Evolutionary conservation across 1,140 invertebrate species (phyloP), one percentile per base, ranked within the genome.

Genomic region (Magallana ariakensis): DNA sequence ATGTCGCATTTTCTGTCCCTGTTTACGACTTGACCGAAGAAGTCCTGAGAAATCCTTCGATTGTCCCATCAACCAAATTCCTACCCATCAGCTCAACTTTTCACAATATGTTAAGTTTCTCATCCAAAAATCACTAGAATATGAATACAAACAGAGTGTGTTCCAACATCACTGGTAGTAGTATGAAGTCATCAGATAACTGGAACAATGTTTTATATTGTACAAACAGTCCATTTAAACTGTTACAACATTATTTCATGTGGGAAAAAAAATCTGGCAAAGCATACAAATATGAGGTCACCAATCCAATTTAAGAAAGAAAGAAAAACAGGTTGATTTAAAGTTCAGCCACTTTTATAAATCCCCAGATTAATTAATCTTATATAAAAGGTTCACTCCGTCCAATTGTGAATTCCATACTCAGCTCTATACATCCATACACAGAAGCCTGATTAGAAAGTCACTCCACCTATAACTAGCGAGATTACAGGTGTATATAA

Each of bases 1-100:
- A 10, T 75, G 66, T 75, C 66, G 66, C 66, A 75, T 75, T 75
- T 75, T 75, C 66, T 26, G 66, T 26, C 19, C 13, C 66, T 26
- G 66, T 75, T 75, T 75, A 75, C 26, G 66, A 75, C 66, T 75
- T 33, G 66, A 75, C 6, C 33, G 66, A 3, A 26, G 66, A 75
- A 26, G 26, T 75, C 66, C 66, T 26, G 66, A 75, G 66, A 75
- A 75, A 75, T 75, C 66, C 22, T 75, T 75, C 66, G 13, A 75
- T 9, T 75, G 66, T 75, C 66, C 66, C 66, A 75, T 75, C 66
- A 75, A 75, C 33, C 22, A 19, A 26, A 26, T 26, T 22, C 26
- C 33, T 13, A 33, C 66, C 33, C 66, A 75, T 46, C 33, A 46
- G 66, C 66, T 26, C 16, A 62, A 8, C 15, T 62, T 62, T 62